phyloP scores from a whole-genome alignment of 2,888 invertebrate genomes.

The Callosobruchus maculatus region DNA sequence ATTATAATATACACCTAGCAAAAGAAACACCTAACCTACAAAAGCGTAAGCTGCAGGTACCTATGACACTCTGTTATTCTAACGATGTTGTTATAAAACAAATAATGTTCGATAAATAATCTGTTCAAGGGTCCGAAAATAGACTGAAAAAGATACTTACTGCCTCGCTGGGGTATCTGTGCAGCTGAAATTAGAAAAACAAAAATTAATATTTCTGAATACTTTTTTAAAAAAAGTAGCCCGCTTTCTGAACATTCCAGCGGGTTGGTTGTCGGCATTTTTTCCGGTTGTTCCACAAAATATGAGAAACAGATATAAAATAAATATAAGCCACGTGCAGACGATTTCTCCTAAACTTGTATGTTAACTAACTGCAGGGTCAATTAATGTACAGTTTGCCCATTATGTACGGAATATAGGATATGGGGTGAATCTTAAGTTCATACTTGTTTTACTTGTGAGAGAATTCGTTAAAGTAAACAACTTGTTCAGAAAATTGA shows the following conservation, averaged over 20 bases:
- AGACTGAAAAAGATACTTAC: constrained; percentile 59
- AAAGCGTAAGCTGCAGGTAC: no score
- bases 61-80: no score
- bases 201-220: neutral
- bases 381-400: no score
- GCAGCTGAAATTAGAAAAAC: constrained; percentile 71
- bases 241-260: neutral
- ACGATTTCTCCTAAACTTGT: neutral
- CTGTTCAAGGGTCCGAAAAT: neutral
- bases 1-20: no score
- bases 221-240: neutral
- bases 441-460: no score
- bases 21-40: no score
- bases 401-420: no score
- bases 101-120: no score
- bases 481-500: no score
- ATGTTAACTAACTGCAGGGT: neutral
- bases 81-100: no score
- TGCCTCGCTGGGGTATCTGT: constrained; percentile 86
- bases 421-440: no score
- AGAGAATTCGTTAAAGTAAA: no score
- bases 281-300: neutral
- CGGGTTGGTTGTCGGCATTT: neutral
- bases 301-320: neutral
- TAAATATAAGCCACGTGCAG: neutral